These are phyloP conservation scores for Mustela lutreola DNA, from an alignment of 2,113 vertebrate genomes.

Conservation along the genomic window DNA sequence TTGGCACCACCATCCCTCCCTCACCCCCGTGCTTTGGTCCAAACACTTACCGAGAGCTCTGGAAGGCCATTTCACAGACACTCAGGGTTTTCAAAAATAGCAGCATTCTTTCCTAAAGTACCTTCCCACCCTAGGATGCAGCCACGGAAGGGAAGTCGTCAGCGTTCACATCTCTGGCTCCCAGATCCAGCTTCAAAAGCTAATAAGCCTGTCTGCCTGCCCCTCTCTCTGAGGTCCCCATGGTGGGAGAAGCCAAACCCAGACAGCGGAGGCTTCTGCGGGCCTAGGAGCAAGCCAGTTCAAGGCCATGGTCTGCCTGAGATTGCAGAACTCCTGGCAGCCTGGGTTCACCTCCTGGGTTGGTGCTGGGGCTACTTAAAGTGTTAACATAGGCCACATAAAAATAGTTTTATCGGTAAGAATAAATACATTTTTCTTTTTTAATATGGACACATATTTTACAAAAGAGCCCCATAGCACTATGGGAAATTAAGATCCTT, in stretches of 20 bases:
- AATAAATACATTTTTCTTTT: conserved; percentile 99
- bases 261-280: neutral
- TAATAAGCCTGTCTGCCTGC: conserved; percentile 53
- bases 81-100: conserved; percentile 73
- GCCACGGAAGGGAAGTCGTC: neutral
- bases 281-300: neutral
- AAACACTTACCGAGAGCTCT: conserved; percentile 51
- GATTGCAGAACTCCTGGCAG: conserved; percentile 59
- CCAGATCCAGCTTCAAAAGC: conserved; percentile 72
- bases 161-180: conserved; percentile 11
- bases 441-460: conserved; percentile 96
- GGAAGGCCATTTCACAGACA: conserved; percentile 61
- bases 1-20: neutral
- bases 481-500: conserved; percentile 94
- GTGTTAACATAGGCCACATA: conserved; percentile 89
- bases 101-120: conserved; percentile 73
- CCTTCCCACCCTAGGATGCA: neutral
- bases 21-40: neutral
- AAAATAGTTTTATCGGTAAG: conserved; percentile 96
- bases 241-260: neutral
- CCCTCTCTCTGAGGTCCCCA: neutral
- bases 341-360: conserved; percentile 86
- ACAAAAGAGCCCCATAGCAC: conserved; percentile 93
- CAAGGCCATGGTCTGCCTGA: neutral
- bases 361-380: conserved; percentile 83